Conservation (phyloP, 2,113 vertebrate genomes). For the Procavia capensis region DNA sequence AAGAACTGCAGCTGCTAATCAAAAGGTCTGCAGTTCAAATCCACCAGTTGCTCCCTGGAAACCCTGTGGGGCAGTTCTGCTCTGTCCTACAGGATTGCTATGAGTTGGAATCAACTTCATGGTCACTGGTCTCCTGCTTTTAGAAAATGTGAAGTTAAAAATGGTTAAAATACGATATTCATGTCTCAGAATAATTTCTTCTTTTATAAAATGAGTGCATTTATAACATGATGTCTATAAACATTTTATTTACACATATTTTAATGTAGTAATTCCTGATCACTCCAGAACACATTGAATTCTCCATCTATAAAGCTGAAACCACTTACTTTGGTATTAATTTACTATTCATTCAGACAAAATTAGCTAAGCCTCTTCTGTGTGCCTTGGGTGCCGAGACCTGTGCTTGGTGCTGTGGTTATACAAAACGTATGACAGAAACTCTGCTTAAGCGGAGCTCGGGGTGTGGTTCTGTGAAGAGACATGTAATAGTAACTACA, state of each 20-base stretch:
- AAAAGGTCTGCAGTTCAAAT: too few species aligned
- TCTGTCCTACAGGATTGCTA: too few species aligned
- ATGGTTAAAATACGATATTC: neutral
- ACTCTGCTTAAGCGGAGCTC: neutral
- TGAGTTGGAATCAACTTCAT: too few species aligned
- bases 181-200: neutral
- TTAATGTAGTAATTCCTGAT: slow-evolving; percentile 34
- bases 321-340: neutral
- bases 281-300: neutral
- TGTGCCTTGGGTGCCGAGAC: neutral
- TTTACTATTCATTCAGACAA: slow-evolving; percentile 13
- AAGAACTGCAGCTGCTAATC: too few species aligned
- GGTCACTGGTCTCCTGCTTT: neutral
- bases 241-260: slow-evolving; percentile 15
- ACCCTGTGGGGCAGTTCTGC: too few species aligned
- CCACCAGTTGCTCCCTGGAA: too few species aligned
- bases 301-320: neutral
- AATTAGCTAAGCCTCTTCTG: slow-evolving; percentile 13
- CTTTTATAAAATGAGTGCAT: neutral
- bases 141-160: slow-evolving; percentile 26
- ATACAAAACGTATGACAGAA: neutral
- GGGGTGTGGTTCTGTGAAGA: neutral
- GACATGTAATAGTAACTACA: neutral
- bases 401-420: neutral
- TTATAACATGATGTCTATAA: neutral